Percentiles rank a stretch among this genome's conserved stretches.
phyloP scores from a whole-genome alignment of 2,888 invertebrate species.

The Cremastobaeus sp. region DNA sequence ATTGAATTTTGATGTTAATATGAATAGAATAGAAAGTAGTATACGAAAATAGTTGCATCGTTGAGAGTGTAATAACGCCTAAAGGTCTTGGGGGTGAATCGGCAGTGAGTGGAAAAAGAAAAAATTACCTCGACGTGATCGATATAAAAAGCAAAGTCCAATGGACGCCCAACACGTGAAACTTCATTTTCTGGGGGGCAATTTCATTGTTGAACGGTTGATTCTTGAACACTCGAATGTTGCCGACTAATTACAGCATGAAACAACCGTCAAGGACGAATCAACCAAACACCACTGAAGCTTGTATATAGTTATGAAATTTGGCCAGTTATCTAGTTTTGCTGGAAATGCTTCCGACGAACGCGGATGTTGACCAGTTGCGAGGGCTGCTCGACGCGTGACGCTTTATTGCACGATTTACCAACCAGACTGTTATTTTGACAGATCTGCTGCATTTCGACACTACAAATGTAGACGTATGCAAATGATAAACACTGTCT shows the following conservation, averaged over 20 bases:
- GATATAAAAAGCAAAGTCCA: constrained; percentile 82
- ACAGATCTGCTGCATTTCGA: constrained; percentile 38
- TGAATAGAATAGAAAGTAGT: too few species aligned
- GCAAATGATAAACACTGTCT: constrained; percentile 24
- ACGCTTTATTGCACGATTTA: constrained; percentile 11
- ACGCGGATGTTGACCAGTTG: constrained; percentile 13
- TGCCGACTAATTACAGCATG: constrained; percentile 1
- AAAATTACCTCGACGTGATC: constrained; percentile 80
- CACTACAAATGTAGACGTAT: constrained; percentile 25
- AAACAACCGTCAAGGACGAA: constrained; percentile 27
- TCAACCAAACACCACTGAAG: too few species aligned
- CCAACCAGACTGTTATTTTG: not conserved
- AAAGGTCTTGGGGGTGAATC: too few species aligned
- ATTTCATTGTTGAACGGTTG: constrained; percentile 26
- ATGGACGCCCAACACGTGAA: constrained; percentile 81
- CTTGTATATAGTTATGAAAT: too few species aligned
- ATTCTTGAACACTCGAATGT: too few species aligned
- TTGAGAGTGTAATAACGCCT: too few species aligned
- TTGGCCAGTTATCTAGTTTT: constrained; percentile 29
- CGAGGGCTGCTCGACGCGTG: not conserved
- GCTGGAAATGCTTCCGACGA: constrained; percentile 51
- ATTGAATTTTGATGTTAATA: too few species aligned
- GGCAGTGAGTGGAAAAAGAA: not conserved
- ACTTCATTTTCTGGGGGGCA: constrained; percentile 80
- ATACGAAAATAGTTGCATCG: too few species aligned